Base-by-base conservation (phyloP, 2,113 vertebrate genomes). In the Chionomys nivalis region DNA sequence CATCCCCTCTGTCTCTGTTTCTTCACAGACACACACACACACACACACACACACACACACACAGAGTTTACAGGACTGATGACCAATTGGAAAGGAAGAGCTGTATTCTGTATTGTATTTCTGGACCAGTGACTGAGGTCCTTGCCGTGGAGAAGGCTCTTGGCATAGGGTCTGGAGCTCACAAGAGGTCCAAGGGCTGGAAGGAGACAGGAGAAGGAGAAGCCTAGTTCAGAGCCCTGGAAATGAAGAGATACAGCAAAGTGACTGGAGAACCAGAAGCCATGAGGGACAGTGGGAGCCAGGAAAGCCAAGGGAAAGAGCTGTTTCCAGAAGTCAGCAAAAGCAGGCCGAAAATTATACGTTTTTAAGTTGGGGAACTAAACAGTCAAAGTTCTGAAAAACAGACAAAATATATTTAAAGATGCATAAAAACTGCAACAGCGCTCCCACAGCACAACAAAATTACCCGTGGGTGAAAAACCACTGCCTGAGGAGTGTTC, bases 381-480 rank as follows among this genome's bases (percentile, higher is more conserved):
- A 92, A 77, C 47, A 42, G 55, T 92, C 87, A n/a, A 63, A 96
- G 63, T 93, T 93, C 55, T 93, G 28, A 79, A 94, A 97, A 95
- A 87, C 49, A 44, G 52, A 31, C 16, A 66, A 61, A 96, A 96
- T 96, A 94, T 87, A 77, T 86, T 79, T 92, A 95, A 95, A 92
- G 55, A 92, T 92, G 66, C 79, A 93, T 68, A 88, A 95, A 93
- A 96, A 4, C 92, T 93, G 28, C 26, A 83, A 66, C 52, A 75
- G 52, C 44, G 94, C 55, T 82, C 83, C 81, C 72, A 65, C 70
- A 77, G 49, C 65, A 95, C 75, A 94, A 89, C 95, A 94, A 92
- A 98, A 97, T 96, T 93, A 94, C 91, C 94, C 92, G 4, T 70
- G 89, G 36, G 70, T 65, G 33, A 97, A 97, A 97, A 97, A 82